Evolutionary conservation across 2,888 invertebrate species (phyloP).

Genomic region (Eilema depressum): DNA sequence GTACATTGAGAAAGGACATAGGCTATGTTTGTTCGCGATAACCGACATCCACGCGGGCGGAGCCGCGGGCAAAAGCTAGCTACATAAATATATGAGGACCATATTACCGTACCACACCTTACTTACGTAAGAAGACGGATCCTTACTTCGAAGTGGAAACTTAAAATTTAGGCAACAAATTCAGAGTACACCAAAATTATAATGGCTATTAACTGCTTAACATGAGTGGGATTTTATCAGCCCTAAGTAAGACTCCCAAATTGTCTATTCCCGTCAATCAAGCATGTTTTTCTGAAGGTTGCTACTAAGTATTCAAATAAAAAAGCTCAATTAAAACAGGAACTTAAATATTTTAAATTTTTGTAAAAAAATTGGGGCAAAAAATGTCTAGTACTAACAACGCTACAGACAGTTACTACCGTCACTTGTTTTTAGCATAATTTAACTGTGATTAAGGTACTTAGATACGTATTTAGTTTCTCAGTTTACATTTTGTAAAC

Average conservation of each 20-base stretch:
- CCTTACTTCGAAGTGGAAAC: no score
- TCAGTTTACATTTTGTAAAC: not conserved
- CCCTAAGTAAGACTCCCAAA: not conserved
- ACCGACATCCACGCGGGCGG: no score
- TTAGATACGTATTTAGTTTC: not conserved
- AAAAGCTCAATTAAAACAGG: not conserved
- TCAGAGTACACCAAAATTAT: no score
- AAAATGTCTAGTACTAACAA: not conserved
- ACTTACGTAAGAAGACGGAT: no score
- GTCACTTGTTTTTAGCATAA: not conserved
- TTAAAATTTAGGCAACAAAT: no score
- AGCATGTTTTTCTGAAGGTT: not conserved
- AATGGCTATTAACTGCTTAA: no score
- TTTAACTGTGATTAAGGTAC: not conserved
- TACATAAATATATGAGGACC: no score
- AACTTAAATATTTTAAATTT: not conserved
- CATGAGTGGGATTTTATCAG: no score
- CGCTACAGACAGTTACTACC: not conserved
- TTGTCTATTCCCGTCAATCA: not conserved
- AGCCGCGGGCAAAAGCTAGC: no score
- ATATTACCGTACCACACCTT: no score
- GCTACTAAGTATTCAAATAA: not conserved
- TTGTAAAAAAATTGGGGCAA: not conserved
- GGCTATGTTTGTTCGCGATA: no score
- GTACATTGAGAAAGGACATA: no score